These are phyloP conservation scores for Penelope pileata DNA, from an alignment of 2,113 vertebrate genomes.

Conservation along the genomic window DNA sequence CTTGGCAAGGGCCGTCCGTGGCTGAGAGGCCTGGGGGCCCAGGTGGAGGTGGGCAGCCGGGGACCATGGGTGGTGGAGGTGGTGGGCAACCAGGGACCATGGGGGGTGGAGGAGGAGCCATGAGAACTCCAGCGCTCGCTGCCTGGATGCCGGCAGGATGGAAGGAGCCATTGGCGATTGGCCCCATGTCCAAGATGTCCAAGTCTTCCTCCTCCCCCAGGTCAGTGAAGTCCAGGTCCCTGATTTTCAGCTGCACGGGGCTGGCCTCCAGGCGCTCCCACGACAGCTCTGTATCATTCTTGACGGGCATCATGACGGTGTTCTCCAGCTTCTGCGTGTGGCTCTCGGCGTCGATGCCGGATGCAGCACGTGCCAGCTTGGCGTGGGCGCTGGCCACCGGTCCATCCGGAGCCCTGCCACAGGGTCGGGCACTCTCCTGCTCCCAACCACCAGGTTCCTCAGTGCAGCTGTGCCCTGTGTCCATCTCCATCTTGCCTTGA, in stretches of 20 bases:
- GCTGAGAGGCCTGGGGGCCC: not conserved
- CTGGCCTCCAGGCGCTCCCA: constrained; percentile 77
- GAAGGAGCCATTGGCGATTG: constrained; percentile 51
- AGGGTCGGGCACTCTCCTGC: not conserved
- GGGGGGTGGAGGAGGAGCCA: constrained; percentile 44
- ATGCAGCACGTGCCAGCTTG: constrained; percentile 73
- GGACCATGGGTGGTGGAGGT: constrained; percentile 33
- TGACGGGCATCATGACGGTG: constrained; percentile 74
- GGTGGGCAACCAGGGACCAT: not conserved
- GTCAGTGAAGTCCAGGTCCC: constrained; percentile 96
- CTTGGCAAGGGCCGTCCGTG: constrained; percentile 41
- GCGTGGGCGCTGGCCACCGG: constrained; percentile 35
- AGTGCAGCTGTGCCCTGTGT: not conserved
- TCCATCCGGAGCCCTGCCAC: not conserved
- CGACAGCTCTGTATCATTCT: constrained; percentile 71
- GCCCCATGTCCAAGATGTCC: constrained; percentile 83
- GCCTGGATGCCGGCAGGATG: not conserved
- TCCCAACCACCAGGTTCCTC: not conserved
- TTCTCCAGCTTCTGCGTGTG: constrained; percentile 78
- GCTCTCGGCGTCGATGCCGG: constrained; percentile 81
- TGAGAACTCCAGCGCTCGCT: not conserved
- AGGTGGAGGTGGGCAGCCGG: constrained; percentile 45
- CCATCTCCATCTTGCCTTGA: not conserved
- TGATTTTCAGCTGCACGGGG: constrained; percentile 84
- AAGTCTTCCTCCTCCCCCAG: constrained; percentile 92